Base-by-base conservation (phyloP, 1,140 invertebrate species). In the Zaprionus capensis region DNA sequence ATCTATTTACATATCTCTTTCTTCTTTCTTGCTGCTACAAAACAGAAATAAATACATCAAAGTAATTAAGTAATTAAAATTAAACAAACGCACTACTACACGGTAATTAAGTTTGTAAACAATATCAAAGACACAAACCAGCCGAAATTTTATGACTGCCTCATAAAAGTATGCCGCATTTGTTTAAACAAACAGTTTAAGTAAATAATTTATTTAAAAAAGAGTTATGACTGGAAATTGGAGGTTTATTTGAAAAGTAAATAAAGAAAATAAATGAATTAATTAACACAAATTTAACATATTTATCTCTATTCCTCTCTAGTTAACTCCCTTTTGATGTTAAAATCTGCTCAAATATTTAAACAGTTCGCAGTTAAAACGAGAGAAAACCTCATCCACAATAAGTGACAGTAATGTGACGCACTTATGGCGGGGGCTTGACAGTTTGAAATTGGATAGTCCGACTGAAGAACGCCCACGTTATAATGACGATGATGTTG, bases 111-210 rank as follows among this genome's bases (percentile, higher is more conserved):
- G 22, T 41, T 34, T 28, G 15, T 1, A 38, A 14, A n/a, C 31
- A 9, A 0, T 14, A 71, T 20, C 28, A 1, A 17, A 11, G 70
- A 68, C 75, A 44, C 58, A 28, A 68, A 62, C 71, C 57, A 64
- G 5, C 9, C 56, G 2, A 20, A 65, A 59, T 73, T 73, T 77
- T 77, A 77, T 68, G 49, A 11, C 28, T 2, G 7, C 59, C 70
- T 59, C 82, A 78, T 86, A 85, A 85, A 84, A 85, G 82, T 86
- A 77, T 86, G 82, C 82, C 55, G 51, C 15, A 46, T 15, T 76
- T 82, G 53, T 59, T 22, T 61, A 9, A 9, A 12, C 22, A 69
- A 11, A 36, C n/a, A 20, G 9, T 11, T 20, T 51, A n/a, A 22
- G 11, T 5, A 51, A 20, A 51, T 24, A 51, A 20, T 51, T 12